These are phyloP conservation scores for Tiliqua scincoides DNA, from an alignment of 2,113 vertebrate species.

Conservation along the genomic window DNA sequence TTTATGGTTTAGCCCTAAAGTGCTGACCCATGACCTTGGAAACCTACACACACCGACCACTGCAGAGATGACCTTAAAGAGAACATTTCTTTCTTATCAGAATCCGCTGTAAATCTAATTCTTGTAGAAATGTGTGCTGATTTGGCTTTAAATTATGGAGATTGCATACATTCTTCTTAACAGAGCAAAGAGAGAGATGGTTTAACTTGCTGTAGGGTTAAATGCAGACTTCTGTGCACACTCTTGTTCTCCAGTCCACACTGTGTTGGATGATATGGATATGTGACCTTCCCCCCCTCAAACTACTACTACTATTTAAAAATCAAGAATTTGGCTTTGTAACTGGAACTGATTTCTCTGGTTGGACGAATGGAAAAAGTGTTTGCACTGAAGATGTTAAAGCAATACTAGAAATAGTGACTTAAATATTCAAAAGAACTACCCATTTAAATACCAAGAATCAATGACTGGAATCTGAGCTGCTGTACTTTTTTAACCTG, in stretches of 20 bases:
- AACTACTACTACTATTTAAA: not conserved
- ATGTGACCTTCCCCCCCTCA: not conserved
- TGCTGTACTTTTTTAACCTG: slow-evolving; percentile 54
- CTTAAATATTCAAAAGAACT: slow-evolving; percentile 48
- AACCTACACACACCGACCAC: not conserved
- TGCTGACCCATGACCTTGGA: not conserved
- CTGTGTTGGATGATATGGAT: not conserved
- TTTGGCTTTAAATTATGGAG: not conserved
- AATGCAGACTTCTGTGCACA: slow-evolving; percentile 5
- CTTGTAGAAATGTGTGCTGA: slow-evolving; percentile 6
- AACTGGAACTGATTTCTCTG: not conserved
- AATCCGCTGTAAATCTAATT: slow-evolving; percentile 24
- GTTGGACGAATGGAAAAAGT: slow-evolving; percentile 42
- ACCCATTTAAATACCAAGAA: slow-evolving; percentile 18
- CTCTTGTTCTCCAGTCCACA: not conserved
- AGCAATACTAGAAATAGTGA: slow-evolving; percentile 66
- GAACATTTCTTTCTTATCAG: slow-evolving; percentile 2
- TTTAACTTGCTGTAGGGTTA: slow-evolving; percentile 13
- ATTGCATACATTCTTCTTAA: not conserved
- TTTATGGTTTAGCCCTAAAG: not conserved
- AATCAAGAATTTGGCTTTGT: slow-evolving; percentile 2
- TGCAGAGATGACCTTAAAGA: not conserved
- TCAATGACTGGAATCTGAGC: slow-evolving; percentile 52
- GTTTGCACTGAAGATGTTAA: slow-evolving; percentile 57
- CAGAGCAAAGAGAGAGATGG: slow-evolving; percentile 11